Evolutionary conservation across 1,140 invertebrate genomes (phyloP), one percentile per base, ranked within the genome.

Genomic region (Lethocerus indicus): DNA sequence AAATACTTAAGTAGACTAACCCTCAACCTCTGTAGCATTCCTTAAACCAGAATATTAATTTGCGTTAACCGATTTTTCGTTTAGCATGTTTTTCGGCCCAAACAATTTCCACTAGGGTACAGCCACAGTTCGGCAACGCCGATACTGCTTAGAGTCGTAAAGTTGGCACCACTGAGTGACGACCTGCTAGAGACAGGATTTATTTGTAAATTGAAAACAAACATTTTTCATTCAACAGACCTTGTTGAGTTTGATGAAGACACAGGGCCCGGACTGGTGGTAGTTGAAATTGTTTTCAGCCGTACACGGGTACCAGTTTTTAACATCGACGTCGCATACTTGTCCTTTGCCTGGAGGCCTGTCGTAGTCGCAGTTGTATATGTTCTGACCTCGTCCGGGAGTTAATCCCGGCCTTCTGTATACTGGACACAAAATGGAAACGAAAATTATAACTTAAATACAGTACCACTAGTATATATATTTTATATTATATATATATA

Each of bases 291-390:
- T 68, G 55, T 79, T 75, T 59, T 78, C 76, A 52, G 73, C 67
- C 20, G 74, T 75, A 61, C 84, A 88, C 0, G 76, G 73, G 16
- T 65, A 63, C 69, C 73, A 77, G 9, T 67, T 61, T 39, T 72
- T 71, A 6, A 81, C 71, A 60, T 82, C 75, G 36, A 86, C 78
- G 55, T 79, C 74, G 62, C 83, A 86, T 3, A 82, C 78, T 60
- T 81, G 75, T 20, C 76, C 76, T 21, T 67, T 67, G 1, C 70
- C 70, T 24, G 81, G 78, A 5, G 65, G 67, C 35, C 73, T 68
- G 52, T 73, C 71, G 56, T 75, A 78, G 49, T 71, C 66, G 58
- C 82, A 86, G 56, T 76, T 72, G 59, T 72, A 75, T 35, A 79
- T 75, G 56, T 80, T 81, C 61, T 75, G 70, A 47, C 75, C 73